Evolutionary conservation across 2,888 invertebrate species (phyloP).

Genomic region (Acanthopleura granulata): DNA sequence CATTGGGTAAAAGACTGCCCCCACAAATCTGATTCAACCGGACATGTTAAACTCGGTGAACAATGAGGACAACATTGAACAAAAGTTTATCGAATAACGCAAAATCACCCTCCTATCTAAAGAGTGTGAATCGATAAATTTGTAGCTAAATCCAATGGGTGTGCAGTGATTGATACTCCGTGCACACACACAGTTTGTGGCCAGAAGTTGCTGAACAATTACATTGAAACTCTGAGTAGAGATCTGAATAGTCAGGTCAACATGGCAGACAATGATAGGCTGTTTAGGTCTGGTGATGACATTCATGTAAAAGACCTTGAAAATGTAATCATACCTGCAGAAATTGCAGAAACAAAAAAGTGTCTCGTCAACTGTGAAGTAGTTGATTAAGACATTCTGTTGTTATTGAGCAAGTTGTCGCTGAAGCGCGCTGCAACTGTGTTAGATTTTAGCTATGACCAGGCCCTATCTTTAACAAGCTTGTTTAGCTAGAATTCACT

Average conservation of each 20-base stretch:
- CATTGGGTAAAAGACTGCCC: conserved; percentile 25
- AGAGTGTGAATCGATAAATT: not conserved
- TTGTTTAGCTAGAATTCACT: conserved; percentile 24
- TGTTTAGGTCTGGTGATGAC: conserved; percentile 30
- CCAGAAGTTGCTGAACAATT: conserved; percentile 4
- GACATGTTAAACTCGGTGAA: not conserved
- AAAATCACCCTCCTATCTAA: not conserved
- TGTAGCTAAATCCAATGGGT: no score
- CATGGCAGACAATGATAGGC: not conserved
- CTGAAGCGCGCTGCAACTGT: conserved; percentile 25
- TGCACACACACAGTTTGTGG: conserved; percentile 22
- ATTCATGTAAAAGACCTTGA: conserved; percentile 10
- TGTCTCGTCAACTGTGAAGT: conserved; percentile 27
- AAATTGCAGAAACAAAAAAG: conserved; percentile 23
- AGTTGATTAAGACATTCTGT: conserved; percentile 23
- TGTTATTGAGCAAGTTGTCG: conserved; percentile 25
- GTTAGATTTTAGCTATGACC: conserved; percentile 21
- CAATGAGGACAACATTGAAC: not conserved
- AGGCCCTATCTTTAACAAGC: conserved; percentile 24
- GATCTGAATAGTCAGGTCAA: conserved; percentile 3
- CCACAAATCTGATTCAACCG: not conserved
- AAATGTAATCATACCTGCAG: conserved; percentile 23
- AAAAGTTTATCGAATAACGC: not conserved
- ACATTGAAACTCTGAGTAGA: not conserved
- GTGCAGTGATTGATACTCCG: not conserved